A percentile compares a stretch with the other conserved stretches of the same genome.
Conservation (phyloP, 2,113 vertebrate species). For the Elephas maximus region DNA sequence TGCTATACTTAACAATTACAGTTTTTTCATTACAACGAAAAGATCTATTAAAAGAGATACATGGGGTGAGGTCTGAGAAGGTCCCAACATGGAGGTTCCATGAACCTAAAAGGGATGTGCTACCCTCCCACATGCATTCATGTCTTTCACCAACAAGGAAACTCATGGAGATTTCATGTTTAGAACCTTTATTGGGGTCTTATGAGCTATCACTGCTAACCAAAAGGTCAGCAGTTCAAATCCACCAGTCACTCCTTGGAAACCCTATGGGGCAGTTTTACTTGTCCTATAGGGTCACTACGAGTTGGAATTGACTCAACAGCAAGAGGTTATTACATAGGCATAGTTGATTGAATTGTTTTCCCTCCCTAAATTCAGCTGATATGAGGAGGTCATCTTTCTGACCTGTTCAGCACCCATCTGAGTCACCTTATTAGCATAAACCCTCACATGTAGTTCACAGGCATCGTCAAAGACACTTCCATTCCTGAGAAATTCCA, state of each 20-base stretch:
- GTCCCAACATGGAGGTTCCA: neutral
- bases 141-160: too few species aligned
- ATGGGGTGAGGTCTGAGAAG: neutral
- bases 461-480: neutral
- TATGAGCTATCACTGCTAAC: too few species aligned
- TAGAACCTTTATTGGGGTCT: neutral
- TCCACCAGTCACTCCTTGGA: too few species aligned
- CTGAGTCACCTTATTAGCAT: neutral
- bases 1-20: neutral
- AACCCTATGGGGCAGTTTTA: too few species aligned
- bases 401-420: neutral
- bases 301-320: too few species aligned
- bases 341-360: neutral
- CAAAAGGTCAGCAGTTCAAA: too few species aligned
- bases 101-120: neutral
- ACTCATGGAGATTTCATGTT: neutral
- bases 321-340: neutral
- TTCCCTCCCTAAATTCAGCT: neutral
- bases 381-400: neutral
- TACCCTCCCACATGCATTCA: too few species aligned
- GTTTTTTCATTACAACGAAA: neutral
- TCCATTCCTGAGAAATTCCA: neutral
- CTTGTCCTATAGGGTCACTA: too few species aligned
- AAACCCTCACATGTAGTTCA: neutral
- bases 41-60: neutral